phyloP scores from a whole-genome alignment of 2,113 vertebrate genomes.

The Laticauda laticaudata region DNA sequence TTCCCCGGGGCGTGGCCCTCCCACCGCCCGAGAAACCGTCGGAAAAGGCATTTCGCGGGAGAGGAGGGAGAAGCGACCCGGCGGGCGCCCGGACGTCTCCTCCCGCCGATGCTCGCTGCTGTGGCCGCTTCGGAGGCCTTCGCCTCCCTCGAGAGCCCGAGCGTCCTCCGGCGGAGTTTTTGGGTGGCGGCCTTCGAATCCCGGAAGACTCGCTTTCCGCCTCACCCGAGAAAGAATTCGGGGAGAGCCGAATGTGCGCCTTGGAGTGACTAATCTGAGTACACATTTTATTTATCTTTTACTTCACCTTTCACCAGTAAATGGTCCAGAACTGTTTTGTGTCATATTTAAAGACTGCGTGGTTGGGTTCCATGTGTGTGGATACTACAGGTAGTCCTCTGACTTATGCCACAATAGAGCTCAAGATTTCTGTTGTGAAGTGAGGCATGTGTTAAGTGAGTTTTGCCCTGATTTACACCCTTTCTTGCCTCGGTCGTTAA shows the following conservation, averaged over 20 bases:
- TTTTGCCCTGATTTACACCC: no score
- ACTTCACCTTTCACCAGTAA: neutral
- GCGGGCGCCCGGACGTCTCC: no score
- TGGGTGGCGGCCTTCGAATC: neutral
- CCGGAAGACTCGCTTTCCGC: neutral
- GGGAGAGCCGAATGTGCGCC: neutral
- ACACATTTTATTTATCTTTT: neutral
- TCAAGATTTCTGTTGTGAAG: no score
- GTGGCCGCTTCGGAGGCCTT: neutral
- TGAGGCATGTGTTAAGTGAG: no score
- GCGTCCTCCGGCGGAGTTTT: neutral
- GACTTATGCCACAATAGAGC: no score
- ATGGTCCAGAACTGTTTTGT: neutral
- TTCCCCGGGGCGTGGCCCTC: constrained; percentile 19
- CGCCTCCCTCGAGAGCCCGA: neutral
- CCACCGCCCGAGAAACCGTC: neutral
- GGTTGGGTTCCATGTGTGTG: neutral
- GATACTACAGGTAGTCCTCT: neutral
- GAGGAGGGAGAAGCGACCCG: neutral
- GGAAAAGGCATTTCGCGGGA: neutral
- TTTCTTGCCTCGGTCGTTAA: no score
- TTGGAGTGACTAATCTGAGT: neutral
- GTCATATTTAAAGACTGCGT: neutral
- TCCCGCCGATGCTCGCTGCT: no score
- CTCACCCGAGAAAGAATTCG: neutral